Conservation (phyloP, 2,113 vertebrate species). For the Serilophus lunatus region DNA sequence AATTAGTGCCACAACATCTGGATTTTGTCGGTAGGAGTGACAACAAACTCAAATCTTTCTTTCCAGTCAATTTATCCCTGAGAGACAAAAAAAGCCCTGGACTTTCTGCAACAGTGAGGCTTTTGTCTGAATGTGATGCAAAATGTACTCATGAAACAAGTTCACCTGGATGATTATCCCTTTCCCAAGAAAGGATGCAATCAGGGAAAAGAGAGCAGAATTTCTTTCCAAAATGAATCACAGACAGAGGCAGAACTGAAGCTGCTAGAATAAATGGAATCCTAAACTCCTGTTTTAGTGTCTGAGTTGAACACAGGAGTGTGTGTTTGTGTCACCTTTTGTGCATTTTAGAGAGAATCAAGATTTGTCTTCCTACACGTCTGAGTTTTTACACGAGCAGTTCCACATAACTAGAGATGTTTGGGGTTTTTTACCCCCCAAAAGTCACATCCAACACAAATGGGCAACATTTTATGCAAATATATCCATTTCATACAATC, state of each 20-base stretch:
- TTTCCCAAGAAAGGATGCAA: background rate
- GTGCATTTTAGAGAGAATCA: background rate
- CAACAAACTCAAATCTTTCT: background rate
- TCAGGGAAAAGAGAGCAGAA: background rate
- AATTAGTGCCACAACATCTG: background rate
- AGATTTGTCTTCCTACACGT: accelerated
- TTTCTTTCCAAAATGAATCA: background rate
- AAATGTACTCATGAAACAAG: background rate
- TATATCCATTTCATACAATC: background rate
- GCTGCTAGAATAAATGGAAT: background rate
- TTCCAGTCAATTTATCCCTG: background rate
- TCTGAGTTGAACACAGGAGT: accelerated
- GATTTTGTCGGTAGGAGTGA: background rate
- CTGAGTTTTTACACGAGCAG: background rate
- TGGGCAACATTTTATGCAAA: background rate
- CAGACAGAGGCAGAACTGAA: background rate
- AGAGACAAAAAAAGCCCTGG: background rate
- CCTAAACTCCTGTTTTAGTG: accelerated
- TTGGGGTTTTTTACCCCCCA: accelerated
- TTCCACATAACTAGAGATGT: background rate
- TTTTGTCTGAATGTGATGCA: background rate
- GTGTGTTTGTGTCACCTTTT: background rate
- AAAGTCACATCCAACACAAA: background rate
- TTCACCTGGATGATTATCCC: background rate
- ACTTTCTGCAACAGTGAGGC: background rate